phyloP scores from a whole-genome alignment of 1,140 invertebrate genomes.

The Sinella curviseta region DNA sequence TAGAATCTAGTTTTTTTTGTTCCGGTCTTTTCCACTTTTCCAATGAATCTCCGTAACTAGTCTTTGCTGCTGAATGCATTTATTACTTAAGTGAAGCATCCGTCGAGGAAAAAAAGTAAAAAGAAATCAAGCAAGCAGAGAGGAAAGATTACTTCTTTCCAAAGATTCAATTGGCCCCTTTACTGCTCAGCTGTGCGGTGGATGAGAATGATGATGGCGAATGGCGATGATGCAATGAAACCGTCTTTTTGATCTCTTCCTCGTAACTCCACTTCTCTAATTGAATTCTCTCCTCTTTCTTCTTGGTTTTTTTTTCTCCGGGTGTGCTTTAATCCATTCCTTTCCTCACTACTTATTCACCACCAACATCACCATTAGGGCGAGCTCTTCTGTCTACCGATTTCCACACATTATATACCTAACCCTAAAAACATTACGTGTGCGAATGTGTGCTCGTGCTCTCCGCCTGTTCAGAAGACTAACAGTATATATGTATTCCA shows the following conservation, averaged over 20 bases:
- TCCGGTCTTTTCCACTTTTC: neutral
- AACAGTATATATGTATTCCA: too few relatives aligned
- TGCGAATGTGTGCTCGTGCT: neutral
- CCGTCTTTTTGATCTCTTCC: slow-evolving; percentile 48
- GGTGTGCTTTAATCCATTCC: slow-evolving; percentile 1
- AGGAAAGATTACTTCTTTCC: slow-evolving; percentile 20
- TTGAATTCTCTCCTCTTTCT: slow-evolving; percentile 41
- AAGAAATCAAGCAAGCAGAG: neutral
- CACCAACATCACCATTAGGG: too few relatives aligned
- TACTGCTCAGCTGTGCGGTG: slow-evolving; percentile 45
- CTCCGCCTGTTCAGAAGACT: neutral
- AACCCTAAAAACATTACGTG: neutral
- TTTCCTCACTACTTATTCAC: slow-evolving; percentile 1
- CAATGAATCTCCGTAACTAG: neutral
- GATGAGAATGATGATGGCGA: slow-evolving; percentile 20
- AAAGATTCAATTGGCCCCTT: slow-evolving; percentile 45
- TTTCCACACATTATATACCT: too few relatives aligned
- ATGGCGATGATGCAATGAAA: slow-evolving; percentile 45
- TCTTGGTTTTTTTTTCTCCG: neutral
- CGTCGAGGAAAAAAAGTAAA: neutral
- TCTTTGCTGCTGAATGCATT: neutral
- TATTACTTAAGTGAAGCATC: slow-evolving; percentile 17
- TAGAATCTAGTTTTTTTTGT: neutral
- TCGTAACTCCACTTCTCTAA: slow-evolving; percentile 48
- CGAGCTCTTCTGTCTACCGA: neutral